Evolutionary conservation across 2,797 vertebrate genomes (phyloP).

Genomic region (Notoglanidium macrostoma): DNA sequence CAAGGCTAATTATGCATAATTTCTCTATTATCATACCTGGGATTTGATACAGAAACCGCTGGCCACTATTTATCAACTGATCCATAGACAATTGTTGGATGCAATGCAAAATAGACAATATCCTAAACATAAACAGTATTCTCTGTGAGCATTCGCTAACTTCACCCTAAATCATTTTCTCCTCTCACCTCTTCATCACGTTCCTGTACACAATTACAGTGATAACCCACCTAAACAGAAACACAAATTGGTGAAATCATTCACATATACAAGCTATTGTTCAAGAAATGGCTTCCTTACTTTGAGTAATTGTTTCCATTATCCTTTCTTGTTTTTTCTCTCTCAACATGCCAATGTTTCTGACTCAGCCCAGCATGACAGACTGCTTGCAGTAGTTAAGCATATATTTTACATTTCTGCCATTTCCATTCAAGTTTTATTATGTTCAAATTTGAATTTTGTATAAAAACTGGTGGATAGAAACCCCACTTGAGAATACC

Average conservation of each 20-base stretch:
- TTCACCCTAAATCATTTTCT: not conserved
- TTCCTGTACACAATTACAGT: not conserved
- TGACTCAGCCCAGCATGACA: not conserved
- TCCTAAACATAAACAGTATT: not conserved
- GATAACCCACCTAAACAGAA: not conserved
- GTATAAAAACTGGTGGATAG: not conserved
- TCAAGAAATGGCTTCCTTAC: not conserved
- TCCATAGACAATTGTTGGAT: not conserved
- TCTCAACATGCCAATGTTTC: not conserved
- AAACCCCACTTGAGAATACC: not conserved
- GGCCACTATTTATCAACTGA: not conserved
- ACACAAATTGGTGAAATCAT: not conserved
- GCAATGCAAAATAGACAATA: not conserved
- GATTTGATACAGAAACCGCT: not conserved
- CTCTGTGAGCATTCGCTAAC: not conserved
- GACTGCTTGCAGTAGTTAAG: not conserved
- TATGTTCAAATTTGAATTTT: constrained; percentile 8
- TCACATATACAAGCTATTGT: constrained; percentile 4
- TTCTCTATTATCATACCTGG: not conserved
- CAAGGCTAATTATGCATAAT: not conserved
- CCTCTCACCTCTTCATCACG: not conserved
- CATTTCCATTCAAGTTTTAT: constrained; percentile 8
- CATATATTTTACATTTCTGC: not conserved
- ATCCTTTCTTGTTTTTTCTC: not conserved
- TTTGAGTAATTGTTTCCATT: constrained; percentile 5